Conservation (phyloP, 1,140 invertebrate genomes). For the Plectus sambesii region DNA sequence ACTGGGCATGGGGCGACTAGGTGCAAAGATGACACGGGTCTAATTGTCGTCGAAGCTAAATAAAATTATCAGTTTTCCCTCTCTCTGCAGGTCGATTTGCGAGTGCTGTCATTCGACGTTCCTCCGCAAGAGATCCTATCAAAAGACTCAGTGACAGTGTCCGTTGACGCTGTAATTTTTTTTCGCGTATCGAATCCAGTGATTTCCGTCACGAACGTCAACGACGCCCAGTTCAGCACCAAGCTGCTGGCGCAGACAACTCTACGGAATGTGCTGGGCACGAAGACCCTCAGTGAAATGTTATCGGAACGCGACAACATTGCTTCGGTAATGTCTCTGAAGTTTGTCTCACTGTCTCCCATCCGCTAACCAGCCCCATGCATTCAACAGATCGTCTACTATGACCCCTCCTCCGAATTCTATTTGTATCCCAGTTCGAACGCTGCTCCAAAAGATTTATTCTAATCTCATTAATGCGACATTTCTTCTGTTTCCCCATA, state of each 20-base stretch:
- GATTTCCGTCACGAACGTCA: conserved; percentile 51
- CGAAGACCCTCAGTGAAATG: conserved; percentile 76
- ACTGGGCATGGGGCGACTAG: too few relatives aligned
- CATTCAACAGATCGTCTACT: too few relatives aligned
- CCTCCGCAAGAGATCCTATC: conserved; percentile 64
- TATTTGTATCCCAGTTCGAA: too few relatives aligned
- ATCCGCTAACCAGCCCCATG: neutral
- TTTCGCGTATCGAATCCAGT: conserved; percentile 49
- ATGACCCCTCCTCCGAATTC: neutral
- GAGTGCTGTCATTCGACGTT: conserved; percentile 74
- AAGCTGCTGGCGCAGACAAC: conserved; percentile 47
- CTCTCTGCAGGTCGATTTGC: conserved; percentile 55
- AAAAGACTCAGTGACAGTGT: too few relatives aligned
- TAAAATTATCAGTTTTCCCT: neutral
- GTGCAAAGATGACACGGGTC: too few relatives aligned
- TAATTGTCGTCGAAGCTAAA: conserved; percentile 2
- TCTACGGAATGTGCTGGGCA: conserved; percentile 80
- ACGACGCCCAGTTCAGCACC: conserved; percentile 50
- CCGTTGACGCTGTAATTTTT: conserved; percentile 46
- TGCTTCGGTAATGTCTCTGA: conserved; percentile 67
- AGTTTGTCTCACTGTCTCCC: too few relatives aligned
- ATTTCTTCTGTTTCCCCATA: too few relatives aligned
- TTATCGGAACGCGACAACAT: conserved; percentile 80
- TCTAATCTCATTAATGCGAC: too few relatives aligned
- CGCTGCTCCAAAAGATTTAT: too few relatives aligned